Conservation (phyloP, 1,140 invertebrate genomes). For the Drosophila quadrilineata region DNA sequence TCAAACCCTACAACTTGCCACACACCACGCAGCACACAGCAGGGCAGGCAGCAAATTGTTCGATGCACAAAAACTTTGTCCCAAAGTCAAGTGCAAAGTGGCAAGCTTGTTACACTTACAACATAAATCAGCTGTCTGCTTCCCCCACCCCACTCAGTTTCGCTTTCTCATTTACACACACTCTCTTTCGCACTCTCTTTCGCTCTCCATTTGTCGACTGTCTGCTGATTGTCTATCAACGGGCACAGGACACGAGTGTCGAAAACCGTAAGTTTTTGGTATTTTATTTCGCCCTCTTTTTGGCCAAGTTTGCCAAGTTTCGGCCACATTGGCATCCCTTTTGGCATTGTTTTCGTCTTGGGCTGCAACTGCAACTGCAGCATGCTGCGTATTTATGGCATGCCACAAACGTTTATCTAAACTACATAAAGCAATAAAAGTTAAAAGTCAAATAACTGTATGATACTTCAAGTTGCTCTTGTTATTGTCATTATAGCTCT, state of each 20-base stretch:
- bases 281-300: too few relatives aligned
- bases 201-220: constrained; percentile 14
- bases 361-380: constrained; percentile 19
- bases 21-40: background rate
- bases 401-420: constrained; percentile 79
- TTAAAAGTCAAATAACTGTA: constrained; percentile 79
- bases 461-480: constrained; percentile 47
- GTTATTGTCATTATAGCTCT: constrained; percentile 36
- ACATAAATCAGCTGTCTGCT: constrained; percentile 57
- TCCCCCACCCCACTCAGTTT: background rate
- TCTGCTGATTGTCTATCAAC: constrained; percentile 73
- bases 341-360: constrained; percentile 39
- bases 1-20: constrained; percentile 30
- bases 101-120: constrained; percentile 64
- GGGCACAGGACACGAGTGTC: constrained; percentile 52
- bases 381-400: constrained; percentile 72
- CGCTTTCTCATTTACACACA: background rate
- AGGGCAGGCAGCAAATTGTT: constrained; percentile 19
- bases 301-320: constrained; percentile 25
- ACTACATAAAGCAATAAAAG: constrained; percentile 79
- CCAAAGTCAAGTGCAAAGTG: constrained; percentile 64
- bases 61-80: constrained; percentile 15
- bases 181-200: background rate
- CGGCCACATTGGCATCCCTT: constrained; percentile 33
- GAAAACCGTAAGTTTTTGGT: constrained; percentile 16